Evolutionary conservation across 2,113 vertebrate genomes (phyloP).

Genomic region (Sylvilagus bachmani): DNA sequence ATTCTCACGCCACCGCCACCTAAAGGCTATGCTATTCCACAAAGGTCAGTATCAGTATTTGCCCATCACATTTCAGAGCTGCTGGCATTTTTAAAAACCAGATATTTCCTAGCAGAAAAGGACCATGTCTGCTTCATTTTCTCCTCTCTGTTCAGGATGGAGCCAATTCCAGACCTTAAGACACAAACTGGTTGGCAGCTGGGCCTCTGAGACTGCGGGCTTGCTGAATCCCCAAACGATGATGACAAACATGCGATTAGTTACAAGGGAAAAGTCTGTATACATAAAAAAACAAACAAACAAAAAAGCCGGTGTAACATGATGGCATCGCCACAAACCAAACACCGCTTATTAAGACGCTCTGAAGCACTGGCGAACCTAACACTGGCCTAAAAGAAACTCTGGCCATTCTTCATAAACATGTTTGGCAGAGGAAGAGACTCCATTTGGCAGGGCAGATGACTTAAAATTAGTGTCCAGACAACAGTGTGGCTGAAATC

Average conservation of each 20-base stretch:
- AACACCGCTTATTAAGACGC: conserved; percentile 67
- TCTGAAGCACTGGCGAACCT: conserved; percentile 45
- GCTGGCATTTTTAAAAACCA: background rate
- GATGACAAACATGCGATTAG: background rate
- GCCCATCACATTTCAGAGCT: background rate
- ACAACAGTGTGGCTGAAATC: conserved; percentile 81
- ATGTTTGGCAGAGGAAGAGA: conserved; percentile 83
- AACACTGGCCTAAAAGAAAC: conserved; percentile 26
- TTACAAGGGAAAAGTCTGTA: background rate
- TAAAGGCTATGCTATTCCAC: too few relatives aligned
- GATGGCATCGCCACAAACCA: conserved; percentile 22
- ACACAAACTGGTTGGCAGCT: background rate
- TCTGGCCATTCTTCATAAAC: conserved; percentile 76
- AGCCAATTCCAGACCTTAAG: background rate
- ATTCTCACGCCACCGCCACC: too few relatives aligned
- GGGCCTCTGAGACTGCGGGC: background rate
- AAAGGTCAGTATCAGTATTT: background rate
- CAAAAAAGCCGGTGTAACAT: background rate
- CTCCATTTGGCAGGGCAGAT: conserved; percentile 79
- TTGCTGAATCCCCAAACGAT: background rate
- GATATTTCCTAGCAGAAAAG: background rate
- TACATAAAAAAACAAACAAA: background rate
- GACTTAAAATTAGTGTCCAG: conserved; percentile 84
- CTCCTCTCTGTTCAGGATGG: background rate
- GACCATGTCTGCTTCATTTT: conserved; percentile 5